Evolutionary conservation across 2,113 vertebrate genomes (phyloP).

Genomic region (Amblyopsis rosae): DNA sequence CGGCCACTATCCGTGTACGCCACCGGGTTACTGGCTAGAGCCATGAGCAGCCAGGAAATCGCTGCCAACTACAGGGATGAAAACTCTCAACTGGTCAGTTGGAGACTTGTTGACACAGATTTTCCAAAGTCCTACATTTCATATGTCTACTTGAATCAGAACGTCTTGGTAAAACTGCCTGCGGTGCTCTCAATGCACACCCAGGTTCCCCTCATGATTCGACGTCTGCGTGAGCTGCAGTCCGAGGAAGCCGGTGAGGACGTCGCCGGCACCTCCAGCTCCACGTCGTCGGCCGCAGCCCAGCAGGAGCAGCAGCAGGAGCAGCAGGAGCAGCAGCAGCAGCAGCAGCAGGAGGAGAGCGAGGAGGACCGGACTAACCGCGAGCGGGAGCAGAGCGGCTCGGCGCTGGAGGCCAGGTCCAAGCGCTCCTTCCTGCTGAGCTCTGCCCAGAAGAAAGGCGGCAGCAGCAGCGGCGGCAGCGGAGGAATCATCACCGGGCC

Average conservation of each 20-base stretch:
- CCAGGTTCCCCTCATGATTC: slow-evolving; percentile 88
- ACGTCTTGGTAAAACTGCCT: not conserved
- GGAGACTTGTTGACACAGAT: not conserved
- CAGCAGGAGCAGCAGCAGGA: slow-evolving; percentile 68
- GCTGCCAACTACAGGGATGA: slow-evolving; percentile 87
- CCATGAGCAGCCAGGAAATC: slow-evolving; percentile 93
- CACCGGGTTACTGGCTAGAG: slow-evolving; percentile 85
- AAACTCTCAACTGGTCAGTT: slow-evolving; percentile 77
- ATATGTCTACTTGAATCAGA: too few relatives aligned
- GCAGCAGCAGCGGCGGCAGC: slow-evolving; percentile 56
- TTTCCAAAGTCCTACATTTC: too few relatives aligned
- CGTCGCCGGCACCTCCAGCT: slow-evolving; percentile 68
- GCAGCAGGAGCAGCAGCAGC: slow-evolving; percentile 61
- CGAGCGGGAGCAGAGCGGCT: slow-evolving; percentile 8
- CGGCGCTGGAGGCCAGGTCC: not conserved
- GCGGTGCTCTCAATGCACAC: not conserved
- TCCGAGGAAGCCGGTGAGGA: slow-evolving; percentile 58
- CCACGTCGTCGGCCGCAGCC: slow-evolving; percentile 67
- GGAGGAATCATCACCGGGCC: slow-evolving; percentile 22
- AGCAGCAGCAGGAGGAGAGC: slow-evolving; percentile 55
- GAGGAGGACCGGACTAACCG: not conserved
- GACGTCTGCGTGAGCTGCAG: slow-evolving; percentile 82
- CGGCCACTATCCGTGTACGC: slow-evolving; percentile 85
- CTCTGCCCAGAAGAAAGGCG: slow-evolving; percentile 76
- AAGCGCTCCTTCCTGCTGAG: slow-evolving; percentile 67